Percentiles rank a stretch among this genome's conserved stretches.
Conservation (phyloP, 2,888 invertebrate species). For the Ernsta delagoae region DNA sequence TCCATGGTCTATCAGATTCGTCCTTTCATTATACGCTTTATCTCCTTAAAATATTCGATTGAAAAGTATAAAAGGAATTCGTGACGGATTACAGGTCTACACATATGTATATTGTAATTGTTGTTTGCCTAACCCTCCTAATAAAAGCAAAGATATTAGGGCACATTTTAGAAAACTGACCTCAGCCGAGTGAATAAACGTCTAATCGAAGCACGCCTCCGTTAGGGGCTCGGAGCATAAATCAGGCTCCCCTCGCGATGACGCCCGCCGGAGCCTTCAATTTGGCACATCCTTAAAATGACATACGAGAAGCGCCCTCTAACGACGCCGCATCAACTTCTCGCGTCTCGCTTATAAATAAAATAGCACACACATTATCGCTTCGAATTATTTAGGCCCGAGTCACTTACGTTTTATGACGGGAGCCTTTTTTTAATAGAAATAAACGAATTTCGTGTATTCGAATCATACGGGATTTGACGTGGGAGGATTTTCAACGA, state of each 20-base stretch:
- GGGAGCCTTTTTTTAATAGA: constrained; percentile 31
- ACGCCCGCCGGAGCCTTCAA: constrained; percentile 81
- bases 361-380: constrained; percentile 55
- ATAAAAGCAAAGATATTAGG: constrained; percentile 62
- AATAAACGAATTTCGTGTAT: constrained; percentile 34
- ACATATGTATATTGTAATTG: no score
- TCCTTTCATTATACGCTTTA: no score
- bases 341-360: constrained; percentile 59
- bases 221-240: constrained; percentile 67
- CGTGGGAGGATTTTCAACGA: constrained; percentile 15
- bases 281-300: constrained; percentile 85
- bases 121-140: constrained; percentile 53
- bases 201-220: constrained; percentile 69
- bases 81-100: no score
- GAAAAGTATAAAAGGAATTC: no score
- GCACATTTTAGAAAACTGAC: constrained; percentile 76
- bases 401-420: constrained; percentile 33
- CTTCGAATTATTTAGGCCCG: constrained; percentile 38
- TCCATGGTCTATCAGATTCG: no score
- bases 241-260: constrained; percentile 81
- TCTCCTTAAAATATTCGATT: no score
- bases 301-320: constrained; percentile 81
- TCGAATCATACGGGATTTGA: constrained; percentile 13
- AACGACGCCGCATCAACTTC: constrained; percentile 60
- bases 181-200: constrained; percentile 80